A percentile compares a stretch with the other conserved stretches of the same genome.
phyloP scores from a whole-genome alignment of 2,888 invertebrate genomes.

The Philereme transversata region DNA sequence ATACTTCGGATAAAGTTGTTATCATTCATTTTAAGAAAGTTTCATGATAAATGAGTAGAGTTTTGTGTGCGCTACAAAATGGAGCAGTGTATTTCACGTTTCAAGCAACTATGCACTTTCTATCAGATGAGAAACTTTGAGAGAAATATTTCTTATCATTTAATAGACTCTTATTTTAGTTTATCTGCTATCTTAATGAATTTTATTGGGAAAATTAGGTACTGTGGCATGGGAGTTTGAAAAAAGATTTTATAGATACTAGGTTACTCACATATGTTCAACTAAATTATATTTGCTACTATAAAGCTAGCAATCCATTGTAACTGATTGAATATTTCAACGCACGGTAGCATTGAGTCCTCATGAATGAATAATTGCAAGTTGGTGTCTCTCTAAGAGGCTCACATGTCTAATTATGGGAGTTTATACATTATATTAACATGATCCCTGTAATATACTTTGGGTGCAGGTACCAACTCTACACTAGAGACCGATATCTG shows the following conservation, averaged over 20 bases:
- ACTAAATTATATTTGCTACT: too few species aligned
- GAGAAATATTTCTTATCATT: constrained; percentile 33
- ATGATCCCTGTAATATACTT: too few species aligned
- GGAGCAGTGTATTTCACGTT: constrained; percentile 55
- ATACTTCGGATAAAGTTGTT: constrained; percentile 58
- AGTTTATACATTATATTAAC: constrained; percentile 21
- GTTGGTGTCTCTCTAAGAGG: constrained; percentile 37
- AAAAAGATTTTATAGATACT: not conserved
- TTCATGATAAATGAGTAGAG: constrained; percentile 68
- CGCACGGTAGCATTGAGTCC: constrained; percentile 33
- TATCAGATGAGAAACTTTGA: constrained; percentile 34
- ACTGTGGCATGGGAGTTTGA: not conserved
- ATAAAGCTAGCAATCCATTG: constrained; percentile 27
- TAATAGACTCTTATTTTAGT: constrained; percentile 12
- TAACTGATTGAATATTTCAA: constrained; percentile 45
- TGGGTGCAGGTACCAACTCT: too few species aligned
- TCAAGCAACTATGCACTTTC: constrained; percentile 41
- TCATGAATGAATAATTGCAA: constrained; percentile 46
- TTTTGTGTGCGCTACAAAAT: constrained; percentile 60
- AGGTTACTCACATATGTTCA: not conserved
- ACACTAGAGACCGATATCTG: too few species aligned
- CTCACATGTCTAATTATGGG: constrained; percentile 40
- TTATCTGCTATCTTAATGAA: constrained; percentile 1
- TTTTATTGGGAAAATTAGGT: too few species aligned
- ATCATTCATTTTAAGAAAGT: constrained; percentile 68